These are phyloP conservation scores for Phoenicopterus ruber DNA, from an alignment of 2,113 vertebrate genomes.

Conservation along the genomic window DNA sequence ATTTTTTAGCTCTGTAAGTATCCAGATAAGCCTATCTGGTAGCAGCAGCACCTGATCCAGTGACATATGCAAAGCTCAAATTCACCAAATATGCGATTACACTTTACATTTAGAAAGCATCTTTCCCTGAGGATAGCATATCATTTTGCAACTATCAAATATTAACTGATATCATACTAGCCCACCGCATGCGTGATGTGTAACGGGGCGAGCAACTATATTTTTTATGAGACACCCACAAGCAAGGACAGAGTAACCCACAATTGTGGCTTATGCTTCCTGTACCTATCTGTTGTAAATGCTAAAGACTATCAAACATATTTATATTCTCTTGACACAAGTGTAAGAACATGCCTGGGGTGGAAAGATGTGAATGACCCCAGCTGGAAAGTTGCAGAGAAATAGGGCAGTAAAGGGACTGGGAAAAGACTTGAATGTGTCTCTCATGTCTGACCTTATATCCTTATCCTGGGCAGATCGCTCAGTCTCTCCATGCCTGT, in stretches of 20 bases:
- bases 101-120: background rate
- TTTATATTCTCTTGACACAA: background rate
- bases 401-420: background rate
- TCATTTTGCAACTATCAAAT: constrained; percentile 9
- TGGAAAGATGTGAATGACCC: background rate
- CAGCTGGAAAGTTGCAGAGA: background rate
- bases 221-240: background rate
- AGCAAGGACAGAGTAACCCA: background rate
- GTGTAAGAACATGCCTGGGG: background rate
- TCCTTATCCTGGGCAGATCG: background rate
- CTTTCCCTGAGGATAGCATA: background rate
- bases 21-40: constrained; percentile 25
- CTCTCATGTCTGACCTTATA: background rate
- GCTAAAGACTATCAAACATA: background rate
- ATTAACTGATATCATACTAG: background rate
- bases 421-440: background rate
- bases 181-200: background rate
- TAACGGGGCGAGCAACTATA: background rate
- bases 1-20: background rate
- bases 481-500: background rate
- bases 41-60: constrained; percentile 4
- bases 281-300: background rate
- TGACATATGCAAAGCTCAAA: background rate
- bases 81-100: background rate
- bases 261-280: background rate